Conservation (phyloP, 2,113 vertebrate species). For the Tichodroma muraria region DNA sequence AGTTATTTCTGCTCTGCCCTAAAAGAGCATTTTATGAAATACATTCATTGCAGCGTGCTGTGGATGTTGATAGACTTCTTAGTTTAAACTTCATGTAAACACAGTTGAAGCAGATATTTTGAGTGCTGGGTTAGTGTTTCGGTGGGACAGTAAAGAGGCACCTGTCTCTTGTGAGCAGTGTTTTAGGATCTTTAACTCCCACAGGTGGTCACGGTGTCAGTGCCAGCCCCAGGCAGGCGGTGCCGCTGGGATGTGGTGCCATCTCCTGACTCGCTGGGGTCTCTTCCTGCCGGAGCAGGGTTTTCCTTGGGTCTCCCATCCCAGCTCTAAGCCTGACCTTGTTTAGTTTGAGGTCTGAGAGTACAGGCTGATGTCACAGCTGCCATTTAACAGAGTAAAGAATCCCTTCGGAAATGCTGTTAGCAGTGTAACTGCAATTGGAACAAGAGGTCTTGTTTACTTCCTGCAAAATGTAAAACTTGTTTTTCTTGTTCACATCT, state of each 20-base stretch:
- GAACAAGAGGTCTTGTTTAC: conserved; percentile 58
- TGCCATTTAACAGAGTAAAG: neutral
- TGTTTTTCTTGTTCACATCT: conserved; percentile 66
- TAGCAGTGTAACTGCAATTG: conserved; percentile 12
- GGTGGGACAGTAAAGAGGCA: neutral
- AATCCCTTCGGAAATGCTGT: neutral
- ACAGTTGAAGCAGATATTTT: neutral
- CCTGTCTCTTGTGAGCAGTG: neutral
- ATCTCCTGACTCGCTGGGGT: conserved; percentile 62
- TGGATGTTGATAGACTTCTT: neutral
- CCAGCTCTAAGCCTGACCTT: conserved; percentile 44
- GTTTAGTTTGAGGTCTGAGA: conserved; percentile 48
- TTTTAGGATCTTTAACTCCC: conserved; percentile 38
- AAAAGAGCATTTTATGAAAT: neutral
- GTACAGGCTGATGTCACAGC: conserved; percentile 8
- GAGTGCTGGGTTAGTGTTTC: neutral
- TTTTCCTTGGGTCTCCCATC: conserved; percentile 52
- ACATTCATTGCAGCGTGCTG: neutral
- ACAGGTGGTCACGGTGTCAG: conserved; percentile 20
- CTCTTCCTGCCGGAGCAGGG: conserved; percentile 40
- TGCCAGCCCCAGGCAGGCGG: neutral
- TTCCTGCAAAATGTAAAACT: conserved; percentile 48
- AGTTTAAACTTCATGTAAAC: neutral
- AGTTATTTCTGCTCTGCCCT: neutral
- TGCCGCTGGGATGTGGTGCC: neutral